Evolutionary conservation across 2,888 invertebrate species (phyloP).

Genomic region (Ceriagrion tenellum): DNA sequence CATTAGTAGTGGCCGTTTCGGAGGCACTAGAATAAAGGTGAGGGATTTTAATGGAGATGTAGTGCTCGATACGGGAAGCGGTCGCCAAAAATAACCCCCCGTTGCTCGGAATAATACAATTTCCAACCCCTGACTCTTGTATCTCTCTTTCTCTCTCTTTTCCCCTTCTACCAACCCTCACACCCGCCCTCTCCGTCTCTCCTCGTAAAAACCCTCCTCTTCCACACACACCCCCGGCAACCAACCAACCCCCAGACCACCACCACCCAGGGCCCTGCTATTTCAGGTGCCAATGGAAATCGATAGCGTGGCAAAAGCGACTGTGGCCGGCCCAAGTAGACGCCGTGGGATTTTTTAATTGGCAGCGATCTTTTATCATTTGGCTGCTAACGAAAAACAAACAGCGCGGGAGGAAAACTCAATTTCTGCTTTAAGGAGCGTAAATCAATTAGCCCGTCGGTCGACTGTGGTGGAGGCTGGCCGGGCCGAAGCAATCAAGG

Average conservation of each 20-base stretch:
- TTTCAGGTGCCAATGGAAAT: constrained; percentile 21
- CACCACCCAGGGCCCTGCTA: not conserved
- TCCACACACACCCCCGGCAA: not conserved
- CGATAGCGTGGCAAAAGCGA: constrained; percentile 15
- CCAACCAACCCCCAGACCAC: not conserved
- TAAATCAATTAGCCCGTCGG: constrained; percentile 9
- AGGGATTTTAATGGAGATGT: not conserved
- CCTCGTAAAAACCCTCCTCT: no score
- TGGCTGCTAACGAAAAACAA: constrained; percentile 32
- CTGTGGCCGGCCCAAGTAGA: not conserved
- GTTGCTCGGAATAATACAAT: not conserved
- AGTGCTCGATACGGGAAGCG: not conserved
- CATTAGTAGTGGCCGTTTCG: not conserved
- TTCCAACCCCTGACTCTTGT: not conserved
- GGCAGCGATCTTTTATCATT: constrained; percentile 35
- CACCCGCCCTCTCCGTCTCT: not conserved
- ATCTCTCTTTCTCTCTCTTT: not conserved
- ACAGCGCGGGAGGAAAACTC: constrained; percentile 9
- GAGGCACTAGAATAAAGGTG: not conserved
- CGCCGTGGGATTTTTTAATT: constrained; percentile 9
- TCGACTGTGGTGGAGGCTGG: not conserved
- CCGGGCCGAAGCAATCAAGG: constrained; percentile 14
- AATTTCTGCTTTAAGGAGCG: constrained; percentile 39
- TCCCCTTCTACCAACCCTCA: not conserved
- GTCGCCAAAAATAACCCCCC: not conserved